A percentile compares a stretch with the other conserved stretches of the same genome.
These are phyloP conservation scores for Todiramphus saurophagus DNA, from an alignment of 2,113 vertebrate genomes.

Conservation along the genomic window DNA sequence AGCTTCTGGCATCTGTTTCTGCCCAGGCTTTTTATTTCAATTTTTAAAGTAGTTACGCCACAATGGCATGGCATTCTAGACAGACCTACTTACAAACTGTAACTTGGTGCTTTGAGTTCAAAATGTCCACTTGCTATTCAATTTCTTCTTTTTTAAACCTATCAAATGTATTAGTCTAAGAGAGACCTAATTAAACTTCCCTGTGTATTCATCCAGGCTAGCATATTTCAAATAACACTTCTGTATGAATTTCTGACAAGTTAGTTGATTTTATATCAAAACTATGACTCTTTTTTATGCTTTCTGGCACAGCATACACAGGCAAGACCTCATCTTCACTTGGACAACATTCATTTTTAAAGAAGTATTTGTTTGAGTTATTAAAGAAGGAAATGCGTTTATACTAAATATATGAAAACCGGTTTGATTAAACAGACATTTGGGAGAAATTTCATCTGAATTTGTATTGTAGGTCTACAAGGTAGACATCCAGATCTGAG, in stretches of 20 bases:
- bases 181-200: neutral
- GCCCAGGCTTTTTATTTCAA: neutral
- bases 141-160: neutral
- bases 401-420: neutral
- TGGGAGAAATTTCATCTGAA: neutral
- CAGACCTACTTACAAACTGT: neutral
- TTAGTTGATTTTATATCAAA: neutral
- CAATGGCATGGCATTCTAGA: neutral
- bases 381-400: neutral
- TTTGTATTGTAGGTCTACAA: neutral
- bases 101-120: neutral
- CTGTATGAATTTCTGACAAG: neutral
- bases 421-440: neutral
- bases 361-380: neutral
- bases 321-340: neutral
- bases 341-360: neutral
- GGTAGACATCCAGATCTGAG: neutral
- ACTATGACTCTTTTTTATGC: neutral
- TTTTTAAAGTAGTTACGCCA: neutral
- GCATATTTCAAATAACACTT: neutral
- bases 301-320: neutral
- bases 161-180: neutral
- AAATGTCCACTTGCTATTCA: neutral
- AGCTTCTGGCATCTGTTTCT: neutral
- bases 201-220: neutral